These are phyloP conservation scores for Amblyjoppa fuscipennis DNA, from an alignment of 2,888 invertebrate genomes.

Conservation along the genomic window DNA sequence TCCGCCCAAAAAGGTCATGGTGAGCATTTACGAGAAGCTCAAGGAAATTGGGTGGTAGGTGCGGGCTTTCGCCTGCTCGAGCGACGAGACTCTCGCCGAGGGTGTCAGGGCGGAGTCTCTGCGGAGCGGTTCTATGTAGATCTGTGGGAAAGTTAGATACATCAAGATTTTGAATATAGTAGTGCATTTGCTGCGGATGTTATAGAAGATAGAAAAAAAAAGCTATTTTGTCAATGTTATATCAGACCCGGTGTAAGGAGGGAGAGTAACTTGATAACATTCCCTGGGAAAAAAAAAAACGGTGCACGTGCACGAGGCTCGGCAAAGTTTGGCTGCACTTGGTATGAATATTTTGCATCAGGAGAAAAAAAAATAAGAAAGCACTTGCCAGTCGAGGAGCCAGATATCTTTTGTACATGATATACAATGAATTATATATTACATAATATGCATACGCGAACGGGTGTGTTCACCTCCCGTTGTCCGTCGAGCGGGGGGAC, in stretches of 20 bases:
- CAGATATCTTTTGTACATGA: constrained; percentile 61
- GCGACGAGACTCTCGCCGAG: not conserved
- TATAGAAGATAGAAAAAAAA: not conserved
- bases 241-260: not conserved
- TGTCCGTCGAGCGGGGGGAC: constrained; percentile 6
- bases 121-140: not conserved
- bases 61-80: not conserved
- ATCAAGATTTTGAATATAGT: constrained; percentile 18
- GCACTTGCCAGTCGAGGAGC: constrained; percentile 25
- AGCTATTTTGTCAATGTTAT: constrained; percentile 19
- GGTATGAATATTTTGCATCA: constrained; percentile 10
- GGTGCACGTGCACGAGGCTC: not conserved
- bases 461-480: constrained; percentile 5
- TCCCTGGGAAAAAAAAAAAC: constrained; percentile 48
- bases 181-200: not conserved
- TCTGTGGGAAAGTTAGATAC: constrained; percentile 7
- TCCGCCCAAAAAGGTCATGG: constrained; percentile 89
- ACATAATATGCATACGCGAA: constrained; percentile 34
- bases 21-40: constrained; percentile 87
- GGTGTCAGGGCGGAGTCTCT: not conserved
- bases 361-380: constrained; percentile 6
- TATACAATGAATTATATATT: constrained; percentile 54
- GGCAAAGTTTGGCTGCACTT: constrained; percentile 6
- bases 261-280: constrained; percentile 54
- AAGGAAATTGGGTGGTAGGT: constrained; percentile 83